These are phyloP conservation scores for Pardalotus punctatus DNA, from an alignment of 2,113 vertebrate genomes.

Conservation along the genomic window DNA sequence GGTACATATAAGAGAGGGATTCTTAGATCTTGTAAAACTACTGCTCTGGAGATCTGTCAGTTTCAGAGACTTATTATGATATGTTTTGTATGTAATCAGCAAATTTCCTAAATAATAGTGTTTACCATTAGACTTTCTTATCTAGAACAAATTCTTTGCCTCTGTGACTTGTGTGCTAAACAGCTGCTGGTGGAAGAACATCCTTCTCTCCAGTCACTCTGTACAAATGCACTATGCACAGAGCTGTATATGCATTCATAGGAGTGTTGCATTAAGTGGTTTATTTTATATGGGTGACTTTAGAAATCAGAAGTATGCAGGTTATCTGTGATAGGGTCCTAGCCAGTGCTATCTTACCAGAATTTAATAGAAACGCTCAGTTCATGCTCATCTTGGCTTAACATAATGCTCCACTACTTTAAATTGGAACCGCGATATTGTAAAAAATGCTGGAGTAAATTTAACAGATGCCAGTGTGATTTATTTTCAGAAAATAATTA, in stretches of 20 bases:
- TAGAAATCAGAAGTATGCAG: background rate
- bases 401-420: background rate
- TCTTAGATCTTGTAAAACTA: background rate
- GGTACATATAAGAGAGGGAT: background rate
- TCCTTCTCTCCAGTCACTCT: background rate
- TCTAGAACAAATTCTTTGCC: background rate
- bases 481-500: conserved; percentile 40
- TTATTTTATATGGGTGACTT: background rate
- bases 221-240: background rate
- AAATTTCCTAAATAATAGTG: background rate
- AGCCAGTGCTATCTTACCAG: background rate
- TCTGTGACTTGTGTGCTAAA: background rate
- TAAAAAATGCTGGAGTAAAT: background rate
- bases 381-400: background rate
- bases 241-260: background rate
- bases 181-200: background rate
- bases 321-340: background rate
- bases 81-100: background rate
- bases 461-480: background rate
- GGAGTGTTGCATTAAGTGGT: background rate
- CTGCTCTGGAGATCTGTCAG: background rate
- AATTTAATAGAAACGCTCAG: background rate
- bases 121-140: background rate
- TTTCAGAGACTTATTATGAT: background rate
- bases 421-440: background rate